phyloP scores from a whole-genome alignment of 2,888 invertebrate genomes.

The Trilocha varians region DNA sequence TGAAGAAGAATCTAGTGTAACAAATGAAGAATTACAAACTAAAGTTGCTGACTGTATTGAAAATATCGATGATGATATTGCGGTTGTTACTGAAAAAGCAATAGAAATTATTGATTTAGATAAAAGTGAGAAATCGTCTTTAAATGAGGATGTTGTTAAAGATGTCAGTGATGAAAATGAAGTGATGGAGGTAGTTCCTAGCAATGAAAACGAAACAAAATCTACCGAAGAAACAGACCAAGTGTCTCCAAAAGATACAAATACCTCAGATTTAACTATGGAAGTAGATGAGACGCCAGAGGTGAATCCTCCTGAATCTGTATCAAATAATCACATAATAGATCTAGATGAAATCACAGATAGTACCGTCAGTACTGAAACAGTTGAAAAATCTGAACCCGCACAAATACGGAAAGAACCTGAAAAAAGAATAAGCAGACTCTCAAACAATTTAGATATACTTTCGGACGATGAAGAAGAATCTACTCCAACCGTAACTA shows the following conservation, averaged over 20 bases:
- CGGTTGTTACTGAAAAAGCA: neutral
- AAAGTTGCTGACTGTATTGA: neutral
- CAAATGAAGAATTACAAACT: neutral
- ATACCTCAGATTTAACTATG: neutral
- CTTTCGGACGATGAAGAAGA: conserved; percentile 59
- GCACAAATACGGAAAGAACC: conserved; percentile 4
- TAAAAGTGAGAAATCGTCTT: conserved; percentile 1
- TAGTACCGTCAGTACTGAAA: neutral
- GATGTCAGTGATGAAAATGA: conserved; percentile 3
- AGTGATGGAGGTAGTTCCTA: neutral
- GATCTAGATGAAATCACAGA: conserved; percentile 5
- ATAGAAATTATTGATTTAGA: conserved; percentile 10
- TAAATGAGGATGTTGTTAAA: neutral
- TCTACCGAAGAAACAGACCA: neutral
- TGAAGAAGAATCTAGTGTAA: neutral
- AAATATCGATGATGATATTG: neutral
- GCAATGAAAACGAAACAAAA: neutral
- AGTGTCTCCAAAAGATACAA: neutral
- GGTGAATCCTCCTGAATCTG: neutral
- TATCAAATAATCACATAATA: neutral
- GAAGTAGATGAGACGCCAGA: neutral
- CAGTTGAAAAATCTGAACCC: neutral
- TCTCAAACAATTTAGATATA: conserved; percentile 54
- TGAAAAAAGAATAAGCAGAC: conserved; percentile 26
- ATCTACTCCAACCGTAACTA: no score